phyloP scores from a whole-genome alignment of 2,113 vertebrate species.

The Eurystomus gularis region DNA sequence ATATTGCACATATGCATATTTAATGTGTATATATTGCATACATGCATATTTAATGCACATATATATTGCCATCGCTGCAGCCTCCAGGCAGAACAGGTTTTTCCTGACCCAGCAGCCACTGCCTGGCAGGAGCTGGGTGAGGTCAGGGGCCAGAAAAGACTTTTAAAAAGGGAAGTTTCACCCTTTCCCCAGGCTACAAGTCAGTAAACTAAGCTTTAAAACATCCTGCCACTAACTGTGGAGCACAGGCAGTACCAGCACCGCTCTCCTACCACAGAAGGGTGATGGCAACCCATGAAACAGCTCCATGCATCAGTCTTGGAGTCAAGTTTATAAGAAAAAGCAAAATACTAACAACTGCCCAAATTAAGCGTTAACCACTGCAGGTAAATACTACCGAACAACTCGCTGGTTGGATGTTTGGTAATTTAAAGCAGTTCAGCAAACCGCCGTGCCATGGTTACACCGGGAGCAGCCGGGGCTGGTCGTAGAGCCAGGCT shows the following conservation, averaged over 20 bases:
- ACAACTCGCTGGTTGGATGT: rapidly evolving
- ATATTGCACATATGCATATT: background rate
- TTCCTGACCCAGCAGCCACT: background rate
- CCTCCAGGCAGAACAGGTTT: background rate
- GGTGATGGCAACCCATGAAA: rapidly evolving
- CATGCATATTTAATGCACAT: slow-evolving; percentile 7
- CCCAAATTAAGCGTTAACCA: background rate
- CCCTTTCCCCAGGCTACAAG: background rate
- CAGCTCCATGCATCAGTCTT: background rate
- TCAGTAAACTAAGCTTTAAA: background rate
- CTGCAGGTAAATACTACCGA: background rate
- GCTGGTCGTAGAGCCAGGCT: rapidly evolving
- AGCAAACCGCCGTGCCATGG: rapidly evolving
- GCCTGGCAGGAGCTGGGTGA: background rate
- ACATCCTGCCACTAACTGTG: background rate
- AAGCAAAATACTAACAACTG: background rate
- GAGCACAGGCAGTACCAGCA: rapidly evolving
- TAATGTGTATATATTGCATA: background rate
- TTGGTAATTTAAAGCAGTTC: background rate
- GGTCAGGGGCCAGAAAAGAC: background rate
- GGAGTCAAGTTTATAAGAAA: background rate
- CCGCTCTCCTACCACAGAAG: rapidly evolving
- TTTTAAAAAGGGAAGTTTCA: background rate
- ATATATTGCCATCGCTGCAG: background rate
- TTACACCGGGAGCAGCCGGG: background rate